Percentiles rank a stretch among this genome's conserved stretches.
phyloP scores from a whole-genome alignment of 2,797 vertebrate species.

The Eleutherodactylus coqui region DNA sequence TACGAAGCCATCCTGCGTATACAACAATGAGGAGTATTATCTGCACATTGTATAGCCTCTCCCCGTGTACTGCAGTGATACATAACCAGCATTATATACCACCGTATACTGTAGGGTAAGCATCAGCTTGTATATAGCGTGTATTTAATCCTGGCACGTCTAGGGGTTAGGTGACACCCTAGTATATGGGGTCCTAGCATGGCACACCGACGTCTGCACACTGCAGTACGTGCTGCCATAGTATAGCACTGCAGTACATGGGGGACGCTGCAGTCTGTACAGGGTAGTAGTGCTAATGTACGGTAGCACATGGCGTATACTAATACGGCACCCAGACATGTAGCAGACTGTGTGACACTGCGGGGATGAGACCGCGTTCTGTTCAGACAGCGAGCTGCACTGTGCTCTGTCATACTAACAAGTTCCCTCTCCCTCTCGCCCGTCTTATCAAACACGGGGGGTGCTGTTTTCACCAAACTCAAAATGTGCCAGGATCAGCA shows the following conservation, averaged over 20 bases:
- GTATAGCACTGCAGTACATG: slow-evolving; percentile 6
- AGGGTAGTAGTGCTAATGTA: not conserved
- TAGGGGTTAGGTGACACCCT: not conserved
- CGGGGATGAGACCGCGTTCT: not conserved
- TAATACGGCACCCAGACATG: slow-evolving; percentile 9
- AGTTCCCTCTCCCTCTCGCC: slow-evolving; percentile 1
- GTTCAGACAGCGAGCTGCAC: not conserved
- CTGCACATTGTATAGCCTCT: not conserved
- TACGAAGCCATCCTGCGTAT: not conserved
- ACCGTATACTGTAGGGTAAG: not conserved
- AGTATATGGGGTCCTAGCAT: not conserved
- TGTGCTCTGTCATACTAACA: slow-evolving; percentile 19
- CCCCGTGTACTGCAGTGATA: not conserved
- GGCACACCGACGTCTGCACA: not conserved
- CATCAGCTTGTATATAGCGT: too few relatives aligned
- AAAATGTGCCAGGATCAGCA: slow-evolving; percentile 37
- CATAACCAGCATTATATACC: not conserved
- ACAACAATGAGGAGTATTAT: too few relatives aligned
- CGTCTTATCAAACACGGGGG: not conserved
- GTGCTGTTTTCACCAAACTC: slow-evolving; percentile 20
- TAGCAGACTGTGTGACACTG: slow-evolving; percentile 23
- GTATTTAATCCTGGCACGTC: not conserved
- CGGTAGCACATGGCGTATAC: slow-evolving; percentile 10
- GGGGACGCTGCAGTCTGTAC: slow-evolving; percentile 9
- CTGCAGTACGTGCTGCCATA: slow-evolving; percentile 15